Evolutionary conservation across 2,888 invertebrate genomes (phyloP), one percentile per base, ranked within the genome.

Genomic region (Aethes cnicana): DNA sequence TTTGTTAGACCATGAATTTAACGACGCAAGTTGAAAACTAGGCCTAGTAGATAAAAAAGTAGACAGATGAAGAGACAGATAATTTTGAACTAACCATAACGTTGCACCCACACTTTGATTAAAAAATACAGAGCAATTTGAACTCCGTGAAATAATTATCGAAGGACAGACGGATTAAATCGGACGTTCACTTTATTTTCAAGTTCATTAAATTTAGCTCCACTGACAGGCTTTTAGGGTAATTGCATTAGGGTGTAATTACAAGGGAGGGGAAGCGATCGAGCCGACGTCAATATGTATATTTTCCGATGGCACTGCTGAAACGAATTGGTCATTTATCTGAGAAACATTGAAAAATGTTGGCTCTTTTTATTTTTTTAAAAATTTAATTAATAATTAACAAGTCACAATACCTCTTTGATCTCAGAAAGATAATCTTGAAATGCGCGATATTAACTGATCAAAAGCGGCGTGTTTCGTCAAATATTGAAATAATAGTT

Each of bases 201-300:
- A 76, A 79, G 71, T 85, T 84, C 80, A 83, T 86, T 85, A 84
- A 82, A 83, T 84, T 83, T 76, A 77, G 74, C 76, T 72, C 68
- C 70, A 70, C 74, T 80, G 87, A 85, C 86, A 86, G 80, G 85
- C 87, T 88, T 87, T 87, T 87, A 87, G 75, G 72, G 76, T 84
- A 85, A 88, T 87, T 81, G 81, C 70, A 72, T 86, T 79, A 79
- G 72, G 76, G 75, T 72, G 77, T 74, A 81, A 82, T 83, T 82
- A 84, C 77, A 81, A 70, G 70, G 46, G 71, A 59, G 59, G 66
- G 64, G 61, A 54, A 54, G 16, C 39, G 35, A 53, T 47, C 33
- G 47, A 35, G 39, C 35, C 47, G 26, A 46, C 32, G 37, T 39
- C 52, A 52, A 52, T 52, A 52, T 46, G 37, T 37, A 12, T 33